Evolutionary conservation across 2,113 vertebrate genomes (phyloP), one percentile per base, ranked within the genome.

Genomic region (Lepidothrix coronata): DNA sequence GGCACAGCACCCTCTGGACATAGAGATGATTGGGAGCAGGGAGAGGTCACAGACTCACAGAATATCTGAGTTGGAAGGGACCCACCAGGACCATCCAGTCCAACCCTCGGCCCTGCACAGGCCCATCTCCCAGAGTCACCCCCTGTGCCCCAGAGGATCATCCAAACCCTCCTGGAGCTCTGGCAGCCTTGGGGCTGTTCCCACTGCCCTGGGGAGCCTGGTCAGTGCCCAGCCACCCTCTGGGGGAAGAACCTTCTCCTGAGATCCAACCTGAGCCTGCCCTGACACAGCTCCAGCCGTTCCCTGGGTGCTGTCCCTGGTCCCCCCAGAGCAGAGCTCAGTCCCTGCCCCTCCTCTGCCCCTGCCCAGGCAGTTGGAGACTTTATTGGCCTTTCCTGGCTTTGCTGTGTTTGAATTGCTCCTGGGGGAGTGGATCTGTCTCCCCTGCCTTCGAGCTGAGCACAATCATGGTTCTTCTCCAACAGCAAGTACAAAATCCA

Each of bases 361-460:
- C 58, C 24, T 61, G 3, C 2, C 10, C 5, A 39, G 24, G 61
- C 41, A 19, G 19, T 63, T 63, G 37, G 25, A 63, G 61, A 63
- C 39, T 28, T 48, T 41, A 30, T 20, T 24, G 6, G 51, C 3
- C 5, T 3, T 44, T 27, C 43, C 48, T 63, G 25, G 10, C 16
- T 51, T 66, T 31, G 35, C 41, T 39, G 13, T 20, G 21, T 35
- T 61, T 23, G 3, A 20, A 2, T 44, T 44, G 21, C 27, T 74
- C 62, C 33, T 43, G 27, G 8, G 51, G 10, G 39, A 55, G 17
- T 27, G 33, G 20, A 11, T 31, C 31, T 78, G 16, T 18, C 12
- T 90, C 30, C 3, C 3, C 12, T 65, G 44, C 33, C 35, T 65
- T 20, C 0, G 0, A 71, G 19, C n/a, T 1, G 1, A 70, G 48